These are phyloP conservation scores for Epirrita christyi DNA, from an alignment of 2,888 invertebrate species.

Conservation along the genomic window DNA sequence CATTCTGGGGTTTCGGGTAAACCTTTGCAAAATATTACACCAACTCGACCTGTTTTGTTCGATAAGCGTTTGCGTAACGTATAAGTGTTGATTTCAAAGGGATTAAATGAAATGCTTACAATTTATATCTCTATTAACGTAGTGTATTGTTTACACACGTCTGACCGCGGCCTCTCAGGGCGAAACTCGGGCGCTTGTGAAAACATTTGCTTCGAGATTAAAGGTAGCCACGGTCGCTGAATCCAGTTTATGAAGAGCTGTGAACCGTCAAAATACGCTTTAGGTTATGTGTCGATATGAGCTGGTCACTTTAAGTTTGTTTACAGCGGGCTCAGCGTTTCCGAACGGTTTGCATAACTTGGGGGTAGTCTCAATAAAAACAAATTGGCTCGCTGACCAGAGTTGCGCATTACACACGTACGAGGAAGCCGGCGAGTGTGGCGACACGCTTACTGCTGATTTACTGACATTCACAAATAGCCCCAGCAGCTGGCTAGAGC, in stretches of 20 bases:
- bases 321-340: constrained; percentile 80
- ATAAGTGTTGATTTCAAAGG: constrained; percentile 72
- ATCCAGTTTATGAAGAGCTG: constrained; percentile 54
- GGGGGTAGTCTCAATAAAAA: constrained; percentile 84
- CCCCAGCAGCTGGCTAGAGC: constrained; percentile 44
- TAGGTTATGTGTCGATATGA: constrained; percentile 40
- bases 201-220: constrained; percentile 79
- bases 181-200: constrained; percentile 73
- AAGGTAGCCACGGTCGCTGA: constrained; percentile 69
- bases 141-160: constrained; percentile 78
- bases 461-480: constrained; percentile 60
- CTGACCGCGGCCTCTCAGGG: constrained; percentile 70
- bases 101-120: constrained; percentile 77
- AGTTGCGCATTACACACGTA: constrained; percentile 79
- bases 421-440: constrained; percentile 64
- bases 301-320: constrained; percentile 73
- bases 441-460: constrained; percentile 76
- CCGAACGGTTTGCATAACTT: constrained; percentile 82
- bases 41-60: constrained; percentile 54
- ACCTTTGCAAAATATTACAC: constrained; percentile 47
- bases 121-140: constrained; percentile 83
- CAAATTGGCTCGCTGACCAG: constrained; percentile 80
- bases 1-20: constrained; percentile 51
- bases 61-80: constrained; percentile 67
- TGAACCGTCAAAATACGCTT: constrained; percentile 34